Conservation (phyloP, 2,797 vertebrate genomes). For the Melanotaenia parkinsoni region DNA sequence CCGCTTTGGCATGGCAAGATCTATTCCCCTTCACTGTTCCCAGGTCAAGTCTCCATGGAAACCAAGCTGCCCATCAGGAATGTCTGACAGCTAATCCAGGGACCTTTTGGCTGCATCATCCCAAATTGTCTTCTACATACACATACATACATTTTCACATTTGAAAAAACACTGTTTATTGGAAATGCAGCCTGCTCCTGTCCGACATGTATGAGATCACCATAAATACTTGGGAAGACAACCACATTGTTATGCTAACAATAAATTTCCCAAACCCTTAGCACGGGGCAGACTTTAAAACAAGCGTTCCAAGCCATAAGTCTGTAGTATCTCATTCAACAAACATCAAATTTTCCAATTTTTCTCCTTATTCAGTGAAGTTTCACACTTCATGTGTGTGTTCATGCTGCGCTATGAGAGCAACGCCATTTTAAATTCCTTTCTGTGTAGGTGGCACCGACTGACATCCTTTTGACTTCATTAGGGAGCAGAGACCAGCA, state of each 20-base stretch:
- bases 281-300: slow-evolving; percentile 69
- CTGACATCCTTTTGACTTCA: slow-evolving; percentile 83
- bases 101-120: slow-evolving; percentile 80
- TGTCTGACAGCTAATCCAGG: slow-evolving; percentile 80
- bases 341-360: slow-evolving; percentile 64
- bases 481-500: slow-evolving; percentile 82
- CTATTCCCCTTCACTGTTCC: slow-evolving; percentile 55
- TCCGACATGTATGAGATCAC: slow-evolving; percentile 72
- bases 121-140: slow-evolving; percentile 50
- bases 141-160: slow-evolving; percentile 37
- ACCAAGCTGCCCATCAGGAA: slow-evolving; percentile 82
- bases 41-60: slow-evolving; percentile 76
- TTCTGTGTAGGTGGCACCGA: slow-evolving; percentile 81
- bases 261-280: slow-evolving; percentile 66
- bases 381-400: slow-evolving; percentile 58
- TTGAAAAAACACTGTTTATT: slow-evolving; percentile 56
- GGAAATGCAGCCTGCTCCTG: slow-evolving; percentile 59
- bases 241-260: slow-evolving; percentile 74
- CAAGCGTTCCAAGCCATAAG: slow-evolving; percentile 62
- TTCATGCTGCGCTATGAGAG: slow-evolving; percentile 53
- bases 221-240: slow-evolving; percentile 78
- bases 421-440: slow-evolving; percentile 78
- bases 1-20: slow-evolving; percentile 53
- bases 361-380: slow-evolving; percentile 61
- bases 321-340: slow-evolving; percentile 53